A percentile compares a stretch with the other conserved stretches of the same genome.
Conservation (phyloP, 2,888 invertebrate species). For the Coenonympha arcania region DNA sequence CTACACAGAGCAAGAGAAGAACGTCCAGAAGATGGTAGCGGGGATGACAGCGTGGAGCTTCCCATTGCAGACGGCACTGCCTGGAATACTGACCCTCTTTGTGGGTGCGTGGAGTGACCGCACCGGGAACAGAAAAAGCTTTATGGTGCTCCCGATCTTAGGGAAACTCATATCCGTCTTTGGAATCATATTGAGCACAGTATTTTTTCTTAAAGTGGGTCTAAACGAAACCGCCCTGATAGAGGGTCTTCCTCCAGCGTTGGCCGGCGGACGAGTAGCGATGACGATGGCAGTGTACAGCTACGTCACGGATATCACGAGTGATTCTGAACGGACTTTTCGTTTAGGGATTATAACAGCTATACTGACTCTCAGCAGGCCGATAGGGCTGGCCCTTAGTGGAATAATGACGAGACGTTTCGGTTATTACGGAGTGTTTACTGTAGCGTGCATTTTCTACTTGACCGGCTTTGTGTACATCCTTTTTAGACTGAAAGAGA, state of each 20-base stretch:
- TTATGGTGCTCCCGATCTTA: slow-evolving; percentile 75
- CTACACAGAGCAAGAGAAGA: slow-evolving; percentile 57
- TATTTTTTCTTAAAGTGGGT: slow-evolving; percentile 72
- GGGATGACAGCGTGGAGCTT: slow-evolving; percentile 75
- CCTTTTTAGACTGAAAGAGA: slow-evolving; percentile 55
- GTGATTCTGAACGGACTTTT: slow-evolving; percentile 75
- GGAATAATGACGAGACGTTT: slow-evolving; percentile 68
- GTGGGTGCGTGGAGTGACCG: slow-evolving; percentile 78
- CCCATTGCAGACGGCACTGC: slow-evolving; percentile 73
- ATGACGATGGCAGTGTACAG: slow-evolving; percentile 77
- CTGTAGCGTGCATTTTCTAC: slow-evolving; percentile 60
- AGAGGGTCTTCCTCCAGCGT: slow-evolving; percentile 74
- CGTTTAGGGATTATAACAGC: slow-evolving; percentile 76
- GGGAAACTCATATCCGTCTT: slow-evolving; percentile 73
- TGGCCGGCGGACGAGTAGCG: slow-evolving; percentile 76
- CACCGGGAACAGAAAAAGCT: slow-evolving; percentile 74
- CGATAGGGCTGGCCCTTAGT: slow-evolving; percentile 71
- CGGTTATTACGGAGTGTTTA: slow-evolving; percentile 68
- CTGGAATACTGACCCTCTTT: slow-evolving; percentile 73
- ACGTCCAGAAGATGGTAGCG: slow-evolving; percentile 71
- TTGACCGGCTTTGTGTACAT: slow-evolving; percentile 63
- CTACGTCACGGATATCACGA: slow-evolving; percentile 76
- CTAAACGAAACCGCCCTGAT: slow-evolving; percentile 72
- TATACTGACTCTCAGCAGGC: slow-evolving; percentile 68
- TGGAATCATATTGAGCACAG: slow-evolving; percentile 72